Conservation (phyloP, 2,113 vertebrate species). For the Uria lomvia region DNA sequence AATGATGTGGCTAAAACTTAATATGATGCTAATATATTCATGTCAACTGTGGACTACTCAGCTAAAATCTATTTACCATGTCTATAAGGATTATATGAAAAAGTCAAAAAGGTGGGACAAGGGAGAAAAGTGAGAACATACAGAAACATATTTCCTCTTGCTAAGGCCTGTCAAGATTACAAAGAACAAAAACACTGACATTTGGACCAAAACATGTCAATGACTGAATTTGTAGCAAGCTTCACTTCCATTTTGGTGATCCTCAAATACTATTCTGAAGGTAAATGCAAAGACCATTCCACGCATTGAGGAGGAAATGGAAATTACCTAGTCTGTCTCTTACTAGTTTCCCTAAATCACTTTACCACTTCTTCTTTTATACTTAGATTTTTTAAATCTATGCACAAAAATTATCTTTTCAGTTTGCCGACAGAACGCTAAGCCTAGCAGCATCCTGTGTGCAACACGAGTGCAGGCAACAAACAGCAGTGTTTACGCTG, state of each 20-base stretch:
- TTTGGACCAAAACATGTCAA: neutral
- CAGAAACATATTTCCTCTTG: neutral
- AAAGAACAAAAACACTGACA: neutral
- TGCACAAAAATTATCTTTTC: neutral
- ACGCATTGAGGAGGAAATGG: rapidly evolving
- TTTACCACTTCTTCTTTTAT: neutral
- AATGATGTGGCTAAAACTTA: neutral
- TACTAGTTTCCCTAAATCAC: neutral
- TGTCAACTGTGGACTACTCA: neutral
- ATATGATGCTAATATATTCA: neutral
- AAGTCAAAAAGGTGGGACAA: neutral
- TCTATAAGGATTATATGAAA: neutral
- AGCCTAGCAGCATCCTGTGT: neutral
- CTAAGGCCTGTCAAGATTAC: neutral
- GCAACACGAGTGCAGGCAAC: rapidly evolving
- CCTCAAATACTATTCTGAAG: neutral
- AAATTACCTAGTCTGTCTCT: neutral
- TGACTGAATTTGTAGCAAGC: neutral
- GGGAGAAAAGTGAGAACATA: neutral
- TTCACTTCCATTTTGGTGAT: neutral
- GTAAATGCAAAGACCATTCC: neutral
- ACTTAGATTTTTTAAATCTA: neutral
- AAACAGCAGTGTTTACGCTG: neutral
- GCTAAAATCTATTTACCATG: neutral
- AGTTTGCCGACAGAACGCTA: neutral